Conservation (phyloP, 2,797 vertebrate genomes). For the Anolis apletophallus region DNA sequence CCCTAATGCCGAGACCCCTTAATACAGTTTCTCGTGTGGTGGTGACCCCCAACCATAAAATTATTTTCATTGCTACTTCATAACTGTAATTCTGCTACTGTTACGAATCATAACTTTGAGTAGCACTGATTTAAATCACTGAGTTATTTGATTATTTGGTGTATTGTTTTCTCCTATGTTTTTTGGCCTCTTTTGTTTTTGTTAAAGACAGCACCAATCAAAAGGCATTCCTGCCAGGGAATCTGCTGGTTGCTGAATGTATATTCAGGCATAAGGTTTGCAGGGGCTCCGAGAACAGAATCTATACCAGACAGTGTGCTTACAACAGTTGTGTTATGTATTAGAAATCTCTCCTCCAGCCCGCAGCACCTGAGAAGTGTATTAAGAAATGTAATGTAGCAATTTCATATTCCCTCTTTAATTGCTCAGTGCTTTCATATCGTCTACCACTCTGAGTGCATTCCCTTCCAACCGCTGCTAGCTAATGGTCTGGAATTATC, state of each 20-base stretch:
- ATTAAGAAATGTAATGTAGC: background rate
- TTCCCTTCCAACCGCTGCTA: background rate
- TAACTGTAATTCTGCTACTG: too few relatives aligned
- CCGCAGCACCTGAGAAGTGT: background rate
- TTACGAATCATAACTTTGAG: too few relatives aligned
- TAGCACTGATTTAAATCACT: too few relatives aligned
- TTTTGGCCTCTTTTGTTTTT: slow-evolving; percentile 24
- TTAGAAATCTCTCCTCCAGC: slow-evolving; percentile 10
- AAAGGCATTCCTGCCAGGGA: slow-evolving; percentile 3
- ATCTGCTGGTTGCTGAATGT: slow-evolving; percentile 31
- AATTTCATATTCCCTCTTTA: background rate
- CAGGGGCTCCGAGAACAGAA: rapidly evolving
- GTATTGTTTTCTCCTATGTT: background rate
- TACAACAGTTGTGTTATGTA: background rate
- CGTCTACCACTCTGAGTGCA: background rate
- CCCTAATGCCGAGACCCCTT: too few relatives aligned
- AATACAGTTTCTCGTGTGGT: too few relatives aligned
- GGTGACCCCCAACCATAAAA: too few relatives aligned
- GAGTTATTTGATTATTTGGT: background rate
- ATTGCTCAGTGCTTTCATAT: background rate
- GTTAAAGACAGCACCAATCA: background rate
- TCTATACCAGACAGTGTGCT: rapidly evolving
- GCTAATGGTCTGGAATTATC: background rate
- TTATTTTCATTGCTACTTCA: too few relatives aligned
- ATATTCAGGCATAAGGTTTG: background rate